Conservation (phyloP, 2,113 vertebrate species). For the Osmerus mordax region DNA sequence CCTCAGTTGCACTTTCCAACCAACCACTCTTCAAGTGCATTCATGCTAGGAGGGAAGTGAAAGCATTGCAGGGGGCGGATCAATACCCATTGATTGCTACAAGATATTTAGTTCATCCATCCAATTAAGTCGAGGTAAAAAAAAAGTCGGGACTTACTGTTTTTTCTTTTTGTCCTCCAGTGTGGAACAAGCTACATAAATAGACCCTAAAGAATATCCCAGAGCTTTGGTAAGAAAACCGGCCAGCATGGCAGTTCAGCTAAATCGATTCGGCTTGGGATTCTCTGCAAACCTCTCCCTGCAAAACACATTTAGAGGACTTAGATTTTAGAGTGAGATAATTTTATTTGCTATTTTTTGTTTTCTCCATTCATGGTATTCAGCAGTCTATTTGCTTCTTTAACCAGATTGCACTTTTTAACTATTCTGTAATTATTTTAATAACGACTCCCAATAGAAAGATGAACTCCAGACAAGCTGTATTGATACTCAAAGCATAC, state of each 20-base stretch:
- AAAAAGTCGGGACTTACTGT: slow-evolving; percentile 22
- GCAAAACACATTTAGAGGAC: neutral
- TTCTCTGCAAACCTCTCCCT: slow-evolving; percentile 8
- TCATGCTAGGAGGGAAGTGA: slow-evolving; percentile 31
- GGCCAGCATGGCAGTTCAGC: slow-evolving; percentile 24
- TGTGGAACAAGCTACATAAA: slow-evolving; percentile 33
- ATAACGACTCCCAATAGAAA: too few species aligned
- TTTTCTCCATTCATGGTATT: neutral
- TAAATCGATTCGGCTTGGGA: slow-evolving; percentile 18
- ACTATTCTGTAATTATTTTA: neutral
- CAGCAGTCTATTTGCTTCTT: neutral
- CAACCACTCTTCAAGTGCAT: slow-evolving; percentile 8
- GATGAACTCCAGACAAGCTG: too few species aligned
- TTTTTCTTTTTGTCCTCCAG: slow-evolving; percentile 10
- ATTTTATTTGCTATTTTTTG: neutral
- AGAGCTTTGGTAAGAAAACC: slow-evolving; percentile 27
- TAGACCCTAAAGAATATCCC: slow-evolving; percentile 27
- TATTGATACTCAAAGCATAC: too few species aligned
- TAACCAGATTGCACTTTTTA: too few species aligned
- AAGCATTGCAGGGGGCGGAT: slow-evolving; percentile 43
- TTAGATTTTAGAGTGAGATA: slow-evolving; percentile 1
- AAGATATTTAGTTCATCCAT: slow-evolving; percentile 48
- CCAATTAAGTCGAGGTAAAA: slow-evolving; percentile 36
- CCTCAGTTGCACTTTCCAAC: neutral
- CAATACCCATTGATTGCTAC: slow-evolving; percentile 44